Conservation (phyloP, 2,797 vertebrate species). For the Vultur gryphus region DNA sequence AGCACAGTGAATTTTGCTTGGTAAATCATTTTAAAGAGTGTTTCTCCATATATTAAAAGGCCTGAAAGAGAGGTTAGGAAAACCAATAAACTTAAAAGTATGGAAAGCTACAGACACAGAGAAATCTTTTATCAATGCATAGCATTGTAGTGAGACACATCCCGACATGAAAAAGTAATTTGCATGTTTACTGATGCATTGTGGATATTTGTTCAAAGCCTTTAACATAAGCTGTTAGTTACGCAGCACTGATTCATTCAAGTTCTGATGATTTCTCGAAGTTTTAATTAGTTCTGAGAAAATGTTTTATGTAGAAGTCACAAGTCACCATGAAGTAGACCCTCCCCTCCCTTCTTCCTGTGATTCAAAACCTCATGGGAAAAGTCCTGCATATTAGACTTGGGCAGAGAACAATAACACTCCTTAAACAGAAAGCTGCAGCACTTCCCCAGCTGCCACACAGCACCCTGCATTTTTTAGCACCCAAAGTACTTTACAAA, state of each 20-base stretch:
- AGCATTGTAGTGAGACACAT: neutral
- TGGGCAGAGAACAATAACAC: neutral
- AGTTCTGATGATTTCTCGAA: constrained; percentile 2
- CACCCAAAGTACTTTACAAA: neutral
- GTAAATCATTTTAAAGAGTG: neutral
- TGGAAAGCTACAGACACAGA: neutral
- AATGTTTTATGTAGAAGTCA: constrained; percentile 13
- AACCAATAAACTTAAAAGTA: constrained; percentile 2
- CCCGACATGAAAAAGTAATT: constrained; percentile 8
- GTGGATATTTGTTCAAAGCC: constrained; percentile 42
- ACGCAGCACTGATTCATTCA: constrained; percentile 29
- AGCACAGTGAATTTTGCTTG: neutral
- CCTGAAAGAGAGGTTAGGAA: constrained; percentile 1
- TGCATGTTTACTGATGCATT: constrained; percentile 50
- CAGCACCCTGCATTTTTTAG: neutral
- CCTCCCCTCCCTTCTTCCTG: neutral
- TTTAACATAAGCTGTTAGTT: constrained; percentile 36
- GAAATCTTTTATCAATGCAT: constrained; percentile 21
- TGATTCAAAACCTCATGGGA: neutral
- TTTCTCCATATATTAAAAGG: neutral
- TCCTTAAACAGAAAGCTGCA: neutral
- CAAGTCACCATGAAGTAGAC: neutral
- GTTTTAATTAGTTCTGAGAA: constrained; percentile 54
- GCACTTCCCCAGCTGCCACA: neutral
- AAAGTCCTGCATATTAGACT: neutral